phyloP scores from a whole-genome alignment of 2,113 vertebrate species.

The Malurus cyaneus region DNA sequence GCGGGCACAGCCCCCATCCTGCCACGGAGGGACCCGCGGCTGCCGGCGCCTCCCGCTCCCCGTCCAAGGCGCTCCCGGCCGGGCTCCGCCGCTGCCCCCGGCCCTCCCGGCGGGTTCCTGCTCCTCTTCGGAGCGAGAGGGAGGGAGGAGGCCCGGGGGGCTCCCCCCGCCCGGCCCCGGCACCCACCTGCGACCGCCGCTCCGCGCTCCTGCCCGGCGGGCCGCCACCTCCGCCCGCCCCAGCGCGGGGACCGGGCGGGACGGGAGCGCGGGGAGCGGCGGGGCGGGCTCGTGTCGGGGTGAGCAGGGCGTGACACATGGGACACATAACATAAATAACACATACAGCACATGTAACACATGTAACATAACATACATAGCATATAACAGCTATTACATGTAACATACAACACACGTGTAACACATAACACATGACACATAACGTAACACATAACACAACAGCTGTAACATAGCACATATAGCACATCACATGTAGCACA shows the following conservation, averaged over 20 bases:
- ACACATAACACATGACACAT: too few species aligned
- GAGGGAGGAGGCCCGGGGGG: too few species aligned
- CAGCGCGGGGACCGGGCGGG: neutral
- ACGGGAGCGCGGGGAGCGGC: neutral
- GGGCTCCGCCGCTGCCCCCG: neutral
- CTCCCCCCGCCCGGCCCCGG: neutral
- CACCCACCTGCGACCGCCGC: neutral
- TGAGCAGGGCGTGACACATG: neutral
- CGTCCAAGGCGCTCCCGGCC: neutral
- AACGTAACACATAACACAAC: neutral
- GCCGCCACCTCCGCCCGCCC: neutral
- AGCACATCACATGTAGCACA: neutral
- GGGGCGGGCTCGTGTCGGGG: neutral
- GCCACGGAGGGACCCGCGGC: neutral
- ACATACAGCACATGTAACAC: fast-evolving
- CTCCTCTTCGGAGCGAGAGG: neutral
- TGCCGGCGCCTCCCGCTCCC: neutral
- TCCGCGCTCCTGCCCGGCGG: neutral
- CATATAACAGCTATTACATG: too few species aligned
- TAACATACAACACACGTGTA: neutral
- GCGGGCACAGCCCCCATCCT: neutral
- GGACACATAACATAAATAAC: fast-evolving
- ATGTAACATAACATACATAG: too few species aligned
- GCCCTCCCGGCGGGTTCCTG: neutral
- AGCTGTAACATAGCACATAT: neutral